These are phyloP conservation scores for Gymnopithys bicolor DNA, from an alignment of 2,797 vertebrate genomes.

Conservation along the genomic window DNA sequence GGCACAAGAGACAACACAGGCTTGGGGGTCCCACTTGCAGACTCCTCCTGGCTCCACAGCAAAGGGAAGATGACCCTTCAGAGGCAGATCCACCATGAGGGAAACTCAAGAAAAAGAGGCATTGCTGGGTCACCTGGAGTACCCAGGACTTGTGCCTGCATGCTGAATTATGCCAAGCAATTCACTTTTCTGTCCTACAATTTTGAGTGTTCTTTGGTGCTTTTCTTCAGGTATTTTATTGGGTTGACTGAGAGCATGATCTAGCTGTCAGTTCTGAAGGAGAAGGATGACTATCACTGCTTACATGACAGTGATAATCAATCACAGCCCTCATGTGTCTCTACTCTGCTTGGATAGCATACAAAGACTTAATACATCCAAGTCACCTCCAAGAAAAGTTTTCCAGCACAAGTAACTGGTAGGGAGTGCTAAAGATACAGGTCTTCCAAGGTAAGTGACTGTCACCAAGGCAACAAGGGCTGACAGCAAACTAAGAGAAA, in stretches of 20 bases:
- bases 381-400: not conserved
- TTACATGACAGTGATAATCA: not conserved
- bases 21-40: not conserved
- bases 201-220: not conserved
- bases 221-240: not conserved
- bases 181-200: not conserved
- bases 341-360: not conserved
- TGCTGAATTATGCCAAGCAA: not conserved
- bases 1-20: not conserved
- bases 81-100: not conserved
- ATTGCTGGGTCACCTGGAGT: not conserved
- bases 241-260: not conserved
- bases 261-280: not conserved
- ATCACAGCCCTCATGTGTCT: not conserved
- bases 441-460: not conserved
- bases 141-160: not conserved
- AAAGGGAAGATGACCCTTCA: not conserved
- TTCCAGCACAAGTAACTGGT: not conserved
- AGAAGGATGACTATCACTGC: not conserved
- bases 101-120: not conserved
- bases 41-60: not conserved
- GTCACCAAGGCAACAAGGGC: not conserved
- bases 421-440: not conserved
- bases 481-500: not conserved
- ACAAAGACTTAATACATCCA: not conserved